These are phyloP conservation scores for Boulengeromyrus knoepffleri DNA, from an alignment of 2,113 vertebrate genomes.

Conservation along the genomic window DNA sequence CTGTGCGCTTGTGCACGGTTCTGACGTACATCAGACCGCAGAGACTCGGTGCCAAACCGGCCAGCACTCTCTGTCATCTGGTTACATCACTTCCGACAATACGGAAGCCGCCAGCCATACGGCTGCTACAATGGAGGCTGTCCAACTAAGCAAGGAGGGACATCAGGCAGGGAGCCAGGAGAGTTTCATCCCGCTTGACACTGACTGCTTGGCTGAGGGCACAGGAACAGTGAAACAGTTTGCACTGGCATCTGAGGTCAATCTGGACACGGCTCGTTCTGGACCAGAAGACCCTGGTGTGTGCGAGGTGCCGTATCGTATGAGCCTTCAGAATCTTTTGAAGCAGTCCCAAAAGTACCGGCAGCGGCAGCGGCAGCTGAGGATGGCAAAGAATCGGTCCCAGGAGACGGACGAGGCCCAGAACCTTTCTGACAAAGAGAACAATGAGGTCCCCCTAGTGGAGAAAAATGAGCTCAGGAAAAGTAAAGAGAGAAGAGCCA, in stretches of 20 bases:
- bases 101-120: constrained; percentile 22
- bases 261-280: background rate
- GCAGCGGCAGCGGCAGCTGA: constrained; percentile 49
- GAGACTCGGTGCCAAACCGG: constrained; percentile 16
- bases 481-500: constrained; percentile 29
- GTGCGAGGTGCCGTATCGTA: constrained; percentile 37
- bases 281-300: constrained; percentile 1
- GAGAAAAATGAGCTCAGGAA: constrained; percentile 26
- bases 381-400: constrained; percentile 44
- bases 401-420: constrained; percentile 33
- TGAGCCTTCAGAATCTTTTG: constrained; percentile 59
- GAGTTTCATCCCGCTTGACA: constrained; percentile 37
- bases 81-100: constrained; percentile 44
- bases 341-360: constrained; percentile 65
- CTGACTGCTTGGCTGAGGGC: constrained; percentile 32
- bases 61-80: constrained; percentile 43
- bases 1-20: constrained; percentile 9
- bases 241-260: constrained; percentile 25
- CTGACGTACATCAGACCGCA: constrained; percentile 4
- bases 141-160: background rate
- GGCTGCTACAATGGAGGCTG: background rate
- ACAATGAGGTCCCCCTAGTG: constrained; percentile 38
- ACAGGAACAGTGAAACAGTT: constrained; percentile 46
- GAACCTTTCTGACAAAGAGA: constrained; percentile 59
- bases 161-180: background rate